Evolutionary conservation across 2,113 vertebrate genomes (phyloP).

Genomic region (Perca flavescens): DNA sequence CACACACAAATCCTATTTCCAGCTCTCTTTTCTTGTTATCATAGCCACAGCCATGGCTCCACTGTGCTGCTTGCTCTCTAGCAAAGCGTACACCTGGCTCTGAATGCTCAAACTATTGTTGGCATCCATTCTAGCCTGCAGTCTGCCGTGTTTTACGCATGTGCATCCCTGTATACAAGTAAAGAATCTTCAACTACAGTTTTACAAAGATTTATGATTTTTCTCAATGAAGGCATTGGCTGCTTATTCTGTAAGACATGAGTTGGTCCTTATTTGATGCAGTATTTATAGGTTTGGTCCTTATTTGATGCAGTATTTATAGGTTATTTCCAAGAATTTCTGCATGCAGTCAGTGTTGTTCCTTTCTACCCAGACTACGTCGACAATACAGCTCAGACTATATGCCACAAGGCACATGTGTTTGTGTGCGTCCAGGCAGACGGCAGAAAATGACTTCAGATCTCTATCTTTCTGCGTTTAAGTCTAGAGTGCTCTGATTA

Average conservation of each 20-base stretch:
- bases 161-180: constrained; percentile 4
- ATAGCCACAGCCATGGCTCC: constrained; percentile 46
- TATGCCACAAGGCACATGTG: constrained; percentile 80
- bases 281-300: constrained; percentile 43
- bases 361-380: constrained; percentile 38
- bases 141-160: constrained; percentile 8
- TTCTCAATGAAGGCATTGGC: constrained; percentile 2
- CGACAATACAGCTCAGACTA: constrained; percentile 59
- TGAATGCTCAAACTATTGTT: constrained; percentile 35
- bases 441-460: constrained; percentile 84
- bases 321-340: constrained; percentile 36
- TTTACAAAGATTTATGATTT: constrained; percentile 13
- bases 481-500: constrained; percentile 81
- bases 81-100: constrained; percentile 46
- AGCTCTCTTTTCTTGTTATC: constrained; percentile 59
- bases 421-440: constrained; percentile 81
- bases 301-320: constrained; percentile 49
- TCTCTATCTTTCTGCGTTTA: constrained; percentile 80
- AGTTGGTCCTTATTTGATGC: constrained; percentile 19
- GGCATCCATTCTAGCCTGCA: constrained; percentile 9
- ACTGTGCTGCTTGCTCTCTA: constrained; percentile 21
- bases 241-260: constrained; percentile 8
- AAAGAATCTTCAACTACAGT: constrained; percentile 14
- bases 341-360: constrained; percentile 53
- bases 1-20: constrained; percentile 37